A percentile compares a stretch with the other conserved stretches of the same genome.
phyloP scores from a whole-genome alignment of 2,888 invertebrate genomes.

The Heliconius hortense region DNA sequence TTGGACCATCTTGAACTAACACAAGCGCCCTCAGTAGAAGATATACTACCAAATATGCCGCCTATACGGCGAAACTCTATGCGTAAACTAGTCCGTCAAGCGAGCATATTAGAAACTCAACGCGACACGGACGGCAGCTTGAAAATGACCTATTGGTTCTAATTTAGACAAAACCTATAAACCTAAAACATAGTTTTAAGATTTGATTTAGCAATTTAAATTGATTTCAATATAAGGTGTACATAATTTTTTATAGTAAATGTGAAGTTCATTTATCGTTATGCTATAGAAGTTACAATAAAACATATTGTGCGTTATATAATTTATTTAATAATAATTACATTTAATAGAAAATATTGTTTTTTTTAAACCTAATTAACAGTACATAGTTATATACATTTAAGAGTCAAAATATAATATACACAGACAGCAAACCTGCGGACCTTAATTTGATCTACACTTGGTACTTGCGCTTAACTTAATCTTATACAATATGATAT shows the following conservation, averaged over 20 bases:
- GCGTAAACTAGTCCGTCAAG: constrained; percentile 88
- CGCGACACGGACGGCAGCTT: constrained; percentile 89
- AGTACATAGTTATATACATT: constrained; percentile 37
- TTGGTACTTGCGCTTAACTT: constrained; percentile 8
- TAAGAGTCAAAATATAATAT: constrained; percentile 8
- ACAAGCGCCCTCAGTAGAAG: constrained; percentile 60
- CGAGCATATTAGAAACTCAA: constrained; percentile 92
- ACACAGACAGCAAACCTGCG: constrained; percentile 2
- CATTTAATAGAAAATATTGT: constrained; percentile 34
- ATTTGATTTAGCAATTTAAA: background rate
- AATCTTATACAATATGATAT: background rate
- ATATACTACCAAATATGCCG: constrained; percentile 54
- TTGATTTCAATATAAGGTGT: background rate
- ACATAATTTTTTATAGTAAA: constrained; percentile 6
- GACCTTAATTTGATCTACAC: background rate
- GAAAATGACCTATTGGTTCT: constrained; percentile 95
- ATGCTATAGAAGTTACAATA: constrained; percentile 1
- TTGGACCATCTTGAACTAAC: constrained; percentile 83
- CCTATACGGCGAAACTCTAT: constrained; percentile 79
- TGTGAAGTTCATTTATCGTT: constrained; percentile 4
- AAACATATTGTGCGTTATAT: constrained; percentile 17
- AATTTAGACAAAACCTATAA: constrained; percentile 46
- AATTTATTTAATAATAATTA: constrained; percentile 33
- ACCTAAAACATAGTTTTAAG: constrained; percentile 1
- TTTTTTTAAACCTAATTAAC: constrained; percentile 22